These are phyloP conservation scores for Streptopelia turtur DNA, from an alignment of 2,797 vertebrate genomes.

Conservation along the genomic window DNA sequence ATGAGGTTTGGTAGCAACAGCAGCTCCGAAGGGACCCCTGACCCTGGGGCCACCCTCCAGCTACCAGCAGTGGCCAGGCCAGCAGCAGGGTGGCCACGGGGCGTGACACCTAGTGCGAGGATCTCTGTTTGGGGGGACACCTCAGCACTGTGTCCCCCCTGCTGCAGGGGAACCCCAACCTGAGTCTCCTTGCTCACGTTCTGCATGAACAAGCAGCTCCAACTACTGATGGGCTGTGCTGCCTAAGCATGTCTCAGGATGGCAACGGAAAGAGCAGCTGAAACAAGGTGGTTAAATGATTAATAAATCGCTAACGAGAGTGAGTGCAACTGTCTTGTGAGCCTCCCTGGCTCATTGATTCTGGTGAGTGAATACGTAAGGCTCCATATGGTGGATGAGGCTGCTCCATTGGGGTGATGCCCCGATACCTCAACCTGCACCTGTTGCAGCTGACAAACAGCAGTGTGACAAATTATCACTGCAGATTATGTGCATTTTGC, in stretches of 20 bases:
- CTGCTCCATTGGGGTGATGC: not conserved
- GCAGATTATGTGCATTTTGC: fast-evolving
- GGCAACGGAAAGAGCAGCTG: not conserved
- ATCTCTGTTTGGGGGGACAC: not conserved
- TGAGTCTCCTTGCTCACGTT: fast-evolving
- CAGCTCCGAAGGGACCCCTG: not conserved
- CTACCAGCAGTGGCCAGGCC: not conserved
- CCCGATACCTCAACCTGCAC: not conserved
- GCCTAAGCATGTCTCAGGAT: not conserved
- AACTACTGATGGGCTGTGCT: not conserved
- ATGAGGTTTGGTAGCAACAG: not conserved
- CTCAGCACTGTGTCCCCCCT: not conserved
- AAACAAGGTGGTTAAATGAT: no score
- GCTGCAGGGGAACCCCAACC: not conserved
- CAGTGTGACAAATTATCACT: fast-evolving
- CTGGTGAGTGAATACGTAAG: fast-evolving
- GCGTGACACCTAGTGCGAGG: not conserved
- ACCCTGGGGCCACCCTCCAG: fast-evolving
- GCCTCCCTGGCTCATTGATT: not conserved
- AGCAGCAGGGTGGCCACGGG: not conserved
- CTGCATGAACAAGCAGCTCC: not conserved
- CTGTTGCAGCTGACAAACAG: not conserved
- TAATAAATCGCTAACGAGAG: fast-evolving
- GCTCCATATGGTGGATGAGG: fast-evolving
- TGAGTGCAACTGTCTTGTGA: not conserved